Conservation (phyloP, 30 jellyfish, hydroid and myxozoan genomes). For the Aurelia aurita region DNA sequence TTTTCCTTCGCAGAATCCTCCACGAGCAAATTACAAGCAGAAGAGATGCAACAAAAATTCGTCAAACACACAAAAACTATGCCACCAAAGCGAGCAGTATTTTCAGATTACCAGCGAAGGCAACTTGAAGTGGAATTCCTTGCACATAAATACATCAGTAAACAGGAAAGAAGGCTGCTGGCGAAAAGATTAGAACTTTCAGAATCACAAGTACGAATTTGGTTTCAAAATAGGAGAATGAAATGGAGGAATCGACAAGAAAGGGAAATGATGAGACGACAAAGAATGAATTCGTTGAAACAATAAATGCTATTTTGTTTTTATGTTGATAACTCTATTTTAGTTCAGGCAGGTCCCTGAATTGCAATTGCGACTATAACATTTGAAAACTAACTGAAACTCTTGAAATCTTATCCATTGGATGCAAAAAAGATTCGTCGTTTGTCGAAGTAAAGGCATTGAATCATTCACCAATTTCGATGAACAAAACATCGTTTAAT, state of each 20-base stretch:
- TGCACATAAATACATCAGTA: constrained; percentile 81
- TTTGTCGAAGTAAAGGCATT: no score
- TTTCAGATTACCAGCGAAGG: constrained; percentile 74
- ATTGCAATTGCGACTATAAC: not conserved
- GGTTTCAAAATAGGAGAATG: constrained; percentile 90
- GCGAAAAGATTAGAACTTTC: constrained; percentile 66
- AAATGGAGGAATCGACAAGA: constrained; percentile 88
- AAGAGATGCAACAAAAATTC: constrained; percentile 28
- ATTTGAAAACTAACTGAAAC: not conserved
- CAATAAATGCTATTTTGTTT: not conserved
- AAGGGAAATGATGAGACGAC: constrained; percentile 86
- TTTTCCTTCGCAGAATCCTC: constrained; percentile 11
- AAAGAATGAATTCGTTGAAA: constrained; percentile 26
- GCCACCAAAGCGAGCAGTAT: constrained; percentile 84
- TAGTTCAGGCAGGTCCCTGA: no score
- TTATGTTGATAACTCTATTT: no score
- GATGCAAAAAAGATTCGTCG: no score
- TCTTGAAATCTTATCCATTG: no score
- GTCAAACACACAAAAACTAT: constrained; percentile 42
- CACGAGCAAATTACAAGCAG: constrained; percentile 19
- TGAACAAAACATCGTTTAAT: no score
- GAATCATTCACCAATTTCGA: no score
- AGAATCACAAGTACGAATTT: constrained; percentile 83
- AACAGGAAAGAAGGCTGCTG: constrained; percentile 76
- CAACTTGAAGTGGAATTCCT: constrained; percentile 80